Evolutionary conservation across 2,113 vertebrate genomes (phyloP).

Genomic region (Lucifuga dentata): DNA sequence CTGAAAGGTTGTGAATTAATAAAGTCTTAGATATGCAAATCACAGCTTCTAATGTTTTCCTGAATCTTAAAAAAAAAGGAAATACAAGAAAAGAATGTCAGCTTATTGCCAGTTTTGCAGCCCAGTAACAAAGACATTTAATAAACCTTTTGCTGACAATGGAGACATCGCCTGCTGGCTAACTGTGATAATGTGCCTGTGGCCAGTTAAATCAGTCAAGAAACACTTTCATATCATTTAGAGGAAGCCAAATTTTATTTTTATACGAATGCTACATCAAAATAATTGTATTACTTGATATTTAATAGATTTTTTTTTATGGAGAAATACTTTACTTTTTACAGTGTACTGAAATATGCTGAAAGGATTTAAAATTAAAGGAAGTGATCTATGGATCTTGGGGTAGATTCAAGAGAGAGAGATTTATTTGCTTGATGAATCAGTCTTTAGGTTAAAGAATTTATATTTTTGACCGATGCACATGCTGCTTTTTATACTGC

Average conservation of each 20-base stretch:
- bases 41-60: conserved; percentile 23
- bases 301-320: conserved; percentile 14
- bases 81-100: not conserved
- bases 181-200: conserved; percentile 53
- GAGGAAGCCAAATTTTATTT: conserved; percentile 51
- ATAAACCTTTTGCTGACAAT: conserved; percentile 45
- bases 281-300: conserved; percentile 9
- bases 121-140: conserved; percentile 40
- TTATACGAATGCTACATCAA: conserved; percentile 23
- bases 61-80: conserved; percentile 25
- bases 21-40: conserved; percentile 37
- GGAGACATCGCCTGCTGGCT: conserved; percentile 44
- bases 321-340: too few species aligned
- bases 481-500: too few species aligned
- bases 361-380: too few species aligned
- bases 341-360: too few species aligned
- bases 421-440: too few species aligned
- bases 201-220: conserved; percentile 54
- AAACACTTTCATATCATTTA: conserved; percentile 40
- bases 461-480: too few species aligned
- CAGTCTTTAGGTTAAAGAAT: too few species aligned
- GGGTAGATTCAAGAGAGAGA: too few species aligned
- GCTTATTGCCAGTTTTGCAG: conserved; percentile 27
- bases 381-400: too few species aligned
- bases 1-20: conserved; percentile 43